Evolutionary conservation across 2,113 vertebrate species (phyloP), one percentile per base, ranked within the genome.

Genomic region (Laticauda laticaudata): DNA sequence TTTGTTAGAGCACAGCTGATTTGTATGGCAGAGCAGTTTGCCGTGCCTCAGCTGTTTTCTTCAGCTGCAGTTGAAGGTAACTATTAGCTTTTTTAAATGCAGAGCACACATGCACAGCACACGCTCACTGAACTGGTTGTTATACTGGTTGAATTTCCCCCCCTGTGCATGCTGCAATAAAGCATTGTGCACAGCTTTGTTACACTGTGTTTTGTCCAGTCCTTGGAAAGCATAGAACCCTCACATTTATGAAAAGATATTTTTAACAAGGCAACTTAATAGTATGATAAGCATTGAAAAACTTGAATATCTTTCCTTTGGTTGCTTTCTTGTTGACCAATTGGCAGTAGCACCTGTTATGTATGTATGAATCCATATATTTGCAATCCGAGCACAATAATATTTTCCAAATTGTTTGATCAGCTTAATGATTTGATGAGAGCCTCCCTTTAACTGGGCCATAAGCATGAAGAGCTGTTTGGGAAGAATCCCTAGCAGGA

Each of bases 331-430:
- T 0, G 0, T 21, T 90, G 90, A 87, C 59, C 45, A 91, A 94
- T 23, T 87, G 90, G 95, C 91, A 93, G 87, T 45, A 20, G 89
- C 57, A 92, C 18, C 53, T 90, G 91, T 18, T 69, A 6, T 18
- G 54, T 39, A 87, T 15, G n/a, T 7, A 39, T 81, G 75, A 1
- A 23, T 81, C 34, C 34, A 81, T 43, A 3, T 39, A 81, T 81
- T 81, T 81, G 34, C 6, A 81, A 43, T 21, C 18, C 34, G 21
- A 43, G 75, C 18, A 43, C 18, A 81, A 39, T 24, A 91, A 90
- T 87, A 23, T 34, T 69, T 51, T 91, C 23, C 34, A 51, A 51
- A 23, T 7, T 10, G 34, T 87, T 59, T 57, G 91, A 92, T 48
- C 43, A 43, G 48, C 39, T 64, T 54, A 43, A 29, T 87, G n/a